Percentiles rank a stretch among this genome's conserved stretches.
phyloP scores from a whole-genome alignment of 1,140 invertebrate species.

The Prorops nasuta region DNA sequence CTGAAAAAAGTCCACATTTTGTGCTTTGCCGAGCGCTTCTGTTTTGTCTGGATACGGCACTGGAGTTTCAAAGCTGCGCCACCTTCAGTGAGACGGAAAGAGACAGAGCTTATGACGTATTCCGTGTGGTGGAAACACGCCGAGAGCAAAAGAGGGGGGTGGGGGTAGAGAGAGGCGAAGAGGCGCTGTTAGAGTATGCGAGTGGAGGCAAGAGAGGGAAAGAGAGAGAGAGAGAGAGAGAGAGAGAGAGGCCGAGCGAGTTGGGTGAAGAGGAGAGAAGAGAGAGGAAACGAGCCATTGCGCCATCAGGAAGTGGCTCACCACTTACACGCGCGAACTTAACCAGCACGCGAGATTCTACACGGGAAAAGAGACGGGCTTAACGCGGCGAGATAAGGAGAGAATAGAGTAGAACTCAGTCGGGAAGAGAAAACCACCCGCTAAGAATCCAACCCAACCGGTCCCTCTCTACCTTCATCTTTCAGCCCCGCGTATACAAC shows the following conservation, averaged over 20 bases:
- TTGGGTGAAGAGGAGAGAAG: slow-evolving; percentile 12
- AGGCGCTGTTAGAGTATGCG: not conserved
- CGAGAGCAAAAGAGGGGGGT: not conserved
- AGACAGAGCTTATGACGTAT: too few species aligned
- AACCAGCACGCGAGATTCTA: slow-evolving; percentile 19
- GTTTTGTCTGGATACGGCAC: not conserved
- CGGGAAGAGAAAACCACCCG: too few species aligned
- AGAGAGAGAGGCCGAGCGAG: slow-evolving; percentile 7
- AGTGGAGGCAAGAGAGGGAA: slow-evolving; percentile 7
- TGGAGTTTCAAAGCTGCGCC: too few species aligned
- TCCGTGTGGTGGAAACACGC: not conserved
- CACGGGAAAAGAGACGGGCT: slow-evolving; percentile 17
- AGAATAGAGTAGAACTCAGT: too few species aligned
- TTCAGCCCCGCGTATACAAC: too few species aligned
- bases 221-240: slow-evolving; percentile 15
- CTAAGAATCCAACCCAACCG: too few species aligned
- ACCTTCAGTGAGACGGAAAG: too few species aligned
- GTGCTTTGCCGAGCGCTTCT: not conserved
- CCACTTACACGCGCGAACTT: slow-evolving; percentile 30
- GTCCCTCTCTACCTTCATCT: too few species aligned
- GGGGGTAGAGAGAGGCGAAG: not conserved
- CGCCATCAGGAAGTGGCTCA: slow-evolving; percentile 47
- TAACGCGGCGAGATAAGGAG: slow-evolving; percentile 23
- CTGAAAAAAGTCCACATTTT: too few species aligned
- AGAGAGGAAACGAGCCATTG: slow-evolving; percentile 37